phyloP scores from a whole-genome alignment of 2,888 invertebrate species.

The Steinernema carpocapsae region DNA sequence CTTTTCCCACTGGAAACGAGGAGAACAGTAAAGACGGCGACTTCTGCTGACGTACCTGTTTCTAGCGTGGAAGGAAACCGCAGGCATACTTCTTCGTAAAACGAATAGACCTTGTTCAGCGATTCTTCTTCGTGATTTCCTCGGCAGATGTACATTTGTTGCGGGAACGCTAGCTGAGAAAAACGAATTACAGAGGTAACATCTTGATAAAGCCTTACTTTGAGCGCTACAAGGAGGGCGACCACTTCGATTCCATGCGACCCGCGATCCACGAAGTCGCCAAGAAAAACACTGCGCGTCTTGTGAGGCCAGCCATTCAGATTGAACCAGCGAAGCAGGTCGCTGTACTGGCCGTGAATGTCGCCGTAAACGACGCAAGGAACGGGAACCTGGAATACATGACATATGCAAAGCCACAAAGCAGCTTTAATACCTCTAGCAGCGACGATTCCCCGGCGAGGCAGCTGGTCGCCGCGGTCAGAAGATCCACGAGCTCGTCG shows the following conservation, averaged over 20 bases:
- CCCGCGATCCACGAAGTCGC: constrained; percentile 54
- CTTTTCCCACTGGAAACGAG: constrained; percentile 7
- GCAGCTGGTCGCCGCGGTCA: constrained; percentile 38
- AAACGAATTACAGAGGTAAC: neutral
- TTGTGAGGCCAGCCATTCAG: constrained; percentile 53
- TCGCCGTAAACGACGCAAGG: constrained; percentile 49
- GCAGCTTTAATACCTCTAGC: constrained; percentile 32
- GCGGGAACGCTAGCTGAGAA: constrained; percentile 41
- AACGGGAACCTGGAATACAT: constrained; percentile 41
- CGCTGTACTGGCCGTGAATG: constrained; percentile 52
- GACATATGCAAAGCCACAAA: no score
- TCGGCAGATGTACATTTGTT: constrained; percentile 45
- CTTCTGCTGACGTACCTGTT: neutral
- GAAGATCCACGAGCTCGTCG: constrained; percentile 38
- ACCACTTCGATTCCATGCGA: constrained; percentile 52
- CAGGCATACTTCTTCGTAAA: constrained; percentile 50
- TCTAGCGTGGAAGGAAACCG: constrained; percentile 37
- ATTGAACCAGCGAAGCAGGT: constrained; percentile 49
- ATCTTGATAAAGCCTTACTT: constrained; percentile 35
- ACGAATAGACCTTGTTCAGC: constrained; percentile 52
- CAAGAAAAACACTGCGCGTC: constrained; percentile 44
- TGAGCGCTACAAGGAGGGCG: constrained; percentile 46
- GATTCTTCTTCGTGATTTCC: constrained; percentile 55
- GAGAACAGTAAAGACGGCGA: no score
- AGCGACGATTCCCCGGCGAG: constrained; percentile 40